Evolutionary conservation across 2,113 vertebrate species (phyloP).

Genomic region (Macaca mulatta): DNA sequence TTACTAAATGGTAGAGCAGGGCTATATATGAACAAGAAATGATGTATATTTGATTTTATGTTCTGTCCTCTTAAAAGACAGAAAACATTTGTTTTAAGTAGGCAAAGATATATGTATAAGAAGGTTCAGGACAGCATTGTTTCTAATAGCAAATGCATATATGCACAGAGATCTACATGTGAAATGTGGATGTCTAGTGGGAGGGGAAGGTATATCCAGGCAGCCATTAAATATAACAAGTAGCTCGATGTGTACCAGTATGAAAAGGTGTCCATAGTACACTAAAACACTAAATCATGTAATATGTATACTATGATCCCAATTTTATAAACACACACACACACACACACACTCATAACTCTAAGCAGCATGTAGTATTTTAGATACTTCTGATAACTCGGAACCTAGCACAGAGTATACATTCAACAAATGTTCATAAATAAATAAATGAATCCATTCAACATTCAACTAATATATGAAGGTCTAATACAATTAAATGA

Average conservation of each 20-base stretch:
- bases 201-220: not conserved
- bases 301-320: not conserved
- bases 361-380: not conserved
- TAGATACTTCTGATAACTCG: not conserved
- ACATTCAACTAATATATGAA: not conserved
- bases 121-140: not conserved
- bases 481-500: not conserved
- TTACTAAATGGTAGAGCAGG: not conserved
- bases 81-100: not conserved
- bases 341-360: not conserved
- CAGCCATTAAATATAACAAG: not conserved
- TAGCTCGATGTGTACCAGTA: not conserved
- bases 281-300: not conserved
- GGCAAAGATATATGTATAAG: not conserved
- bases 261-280: not conserved
- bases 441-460: constrained; percentile 18
- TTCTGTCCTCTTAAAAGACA: not conserved
- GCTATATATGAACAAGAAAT: not conserved
- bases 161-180: not conserved
- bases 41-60: not conserved
- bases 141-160: not conserved
- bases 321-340: not conserved
- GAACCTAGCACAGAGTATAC: not conserved
- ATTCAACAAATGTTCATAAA: constrained; percentile 6
- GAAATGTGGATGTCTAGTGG: not conserved